Conservation (phyloP, 2,888 invertebrate genomes). For the Seira sanloemensis region DNA sequence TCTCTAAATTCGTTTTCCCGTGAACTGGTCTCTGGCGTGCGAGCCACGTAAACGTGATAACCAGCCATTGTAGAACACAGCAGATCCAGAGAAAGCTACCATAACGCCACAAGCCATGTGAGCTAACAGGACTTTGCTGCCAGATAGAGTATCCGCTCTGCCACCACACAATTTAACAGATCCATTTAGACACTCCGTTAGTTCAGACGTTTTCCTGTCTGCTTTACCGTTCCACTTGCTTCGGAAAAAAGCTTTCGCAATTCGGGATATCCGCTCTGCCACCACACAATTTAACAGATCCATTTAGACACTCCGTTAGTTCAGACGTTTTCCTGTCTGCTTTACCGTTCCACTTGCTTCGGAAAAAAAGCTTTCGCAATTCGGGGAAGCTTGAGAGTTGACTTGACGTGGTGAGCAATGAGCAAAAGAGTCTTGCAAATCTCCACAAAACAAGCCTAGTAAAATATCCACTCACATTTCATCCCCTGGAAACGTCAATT, state of each 20-base stretch:
- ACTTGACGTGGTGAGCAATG: background rate
- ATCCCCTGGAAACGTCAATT: too few relatives aligned
- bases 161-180: constrained; percentile 47
- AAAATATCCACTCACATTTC: background rate
- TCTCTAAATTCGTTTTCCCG: too few relatives aligned
- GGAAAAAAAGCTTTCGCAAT: background rate
- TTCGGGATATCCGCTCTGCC: constrained; percentile 39
- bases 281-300: constrained; percentile 48
- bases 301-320: constrained; percentile 50
- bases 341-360: too few relatives aligned
- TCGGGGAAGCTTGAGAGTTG: background rate
- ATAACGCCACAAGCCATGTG: background rate
- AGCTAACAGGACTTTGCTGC: constrained; percentile 1
- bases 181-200: constrained; percentile 49
- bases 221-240: background rate
- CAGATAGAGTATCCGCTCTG: constrained; percentile 46
- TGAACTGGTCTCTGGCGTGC: background rate
- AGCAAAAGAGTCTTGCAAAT: background rate
- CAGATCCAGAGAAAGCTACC: constrained; percentile 7
- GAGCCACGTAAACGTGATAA: too few relatives aligned
- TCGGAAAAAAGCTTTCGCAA: background rate
- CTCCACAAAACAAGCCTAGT: too few relatives aligned
- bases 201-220: constrained; percentile 32
- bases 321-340: constrained; percentile 30
- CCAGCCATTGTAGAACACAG: background rate